Percentiles rank a stretch among this genome's conserved stretches.
phyloP scores from a whole-genome alignment of 2,113 vertebrate species.

The Numenius arquata region DNA sequence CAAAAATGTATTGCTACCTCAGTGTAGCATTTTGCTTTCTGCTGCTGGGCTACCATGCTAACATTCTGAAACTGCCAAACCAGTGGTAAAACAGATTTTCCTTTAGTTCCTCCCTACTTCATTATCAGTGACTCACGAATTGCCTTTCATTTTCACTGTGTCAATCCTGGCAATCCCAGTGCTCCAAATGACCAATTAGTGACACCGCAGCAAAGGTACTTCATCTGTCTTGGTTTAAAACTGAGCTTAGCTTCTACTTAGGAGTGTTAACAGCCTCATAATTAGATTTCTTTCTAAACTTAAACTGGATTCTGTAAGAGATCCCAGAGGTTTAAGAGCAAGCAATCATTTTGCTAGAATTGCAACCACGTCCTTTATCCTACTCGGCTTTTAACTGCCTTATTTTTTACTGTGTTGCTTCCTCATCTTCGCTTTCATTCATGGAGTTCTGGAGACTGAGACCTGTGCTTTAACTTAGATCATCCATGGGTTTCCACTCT shows the following conservation, averaged over 20 bases:
- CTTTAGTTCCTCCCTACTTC: constrained; percentile 26
- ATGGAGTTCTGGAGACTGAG: neutral
- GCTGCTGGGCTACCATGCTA: neutral
- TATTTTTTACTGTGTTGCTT: neutral
- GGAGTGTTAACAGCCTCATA: constrained; percentile 54
- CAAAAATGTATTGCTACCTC: neutral
- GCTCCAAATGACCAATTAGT: constrained; percentile 65
- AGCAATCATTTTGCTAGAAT: neutral
- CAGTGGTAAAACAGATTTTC: neutral
- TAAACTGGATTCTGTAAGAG: constrained; percentile 29
- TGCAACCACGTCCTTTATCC: neutral
- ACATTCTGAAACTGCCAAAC: neutral
- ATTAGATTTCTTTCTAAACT: constrained; percentile 61
- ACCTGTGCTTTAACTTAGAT: neutral
- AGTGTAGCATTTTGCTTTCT: neutral
- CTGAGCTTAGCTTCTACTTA: constrained; percentile 35
- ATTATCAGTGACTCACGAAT: constrained; percentile 46
- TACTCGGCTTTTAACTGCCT: neutral
- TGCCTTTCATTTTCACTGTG: constrained; percentile 55
- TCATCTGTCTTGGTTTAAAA: constrained; percentile 22
- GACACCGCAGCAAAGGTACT: constrained; percentile 6
- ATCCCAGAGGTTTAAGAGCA: constrained; percentile 14
- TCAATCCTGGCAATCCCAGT: constrained; percentile 41
- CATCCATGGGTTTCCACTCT: neutral
- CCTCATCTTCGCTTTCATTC: neutral